phyloP scores from a whole-genome alignment of 2,888 invertebrate genomes.

The Perdita meconis region DNA sequence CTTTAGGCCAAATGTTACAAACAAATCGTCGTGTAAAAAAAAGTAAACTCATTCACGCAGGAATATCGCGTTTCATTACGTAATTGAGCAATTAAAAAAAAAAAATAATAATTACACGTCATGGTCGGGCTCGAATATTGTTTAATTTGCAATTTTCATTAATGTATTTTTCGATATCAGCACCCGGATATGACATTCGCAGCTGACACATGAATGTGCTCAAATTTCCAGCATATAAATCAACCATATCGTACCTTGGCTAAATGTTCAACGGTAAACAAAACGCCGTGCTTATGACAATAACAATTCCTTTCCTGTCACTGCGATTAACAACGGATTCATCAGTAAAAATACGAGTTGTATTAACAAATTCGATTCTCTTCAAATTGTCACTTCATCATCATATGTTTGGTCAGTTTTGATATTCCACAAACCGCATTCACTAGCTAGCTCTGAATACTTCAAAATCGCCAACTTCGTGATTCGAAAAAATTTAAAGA shows the following conservation, averaged over 20 bases:
- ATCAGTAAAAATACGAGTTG: conserved; percentile 25
- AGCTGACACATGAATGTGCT: conserved; percentile 30
- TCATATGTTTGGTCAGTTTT: conserved; percentile 76
- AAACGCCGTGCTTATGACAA: conserved; percentile 7
- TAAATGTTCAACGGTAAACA: conserved; percentile 23
- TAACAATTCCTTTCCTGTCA: conserved; percentile 18
- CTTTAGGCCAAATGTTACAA: neutral
- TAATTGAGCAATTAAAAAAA: conserved; percentile 56
- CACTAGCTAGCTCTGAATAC: conserved; percentile 30
- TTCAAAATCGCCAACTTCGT: conserved; percentile 24
- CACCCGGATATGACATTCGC: conserved; percentile 50
- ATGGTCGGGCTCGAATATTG: neutral
- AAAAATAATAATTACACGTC: conserved; percentile 20
- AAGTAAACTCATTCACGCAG: conserved; percentile 5
- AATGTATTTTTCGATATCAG: conserved; percentile 16
- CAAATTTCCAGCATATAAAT: conserved; percentile 47
- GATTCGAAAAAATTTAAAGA: neutral
- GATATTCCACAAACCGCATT: conserved; percentile 58
- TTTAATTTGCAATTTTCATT: neutral
- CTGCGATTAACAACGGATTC: conserved; percentile 26
- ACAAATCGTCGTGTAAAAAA: neutral
- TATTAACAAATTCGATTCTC: conserved; percentile 50
- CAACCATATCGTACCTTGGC: conserved; percentile 61
- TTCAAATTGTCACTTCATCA: conserved; percentile 74
- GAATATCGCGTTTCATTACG: conserved; percentile 55